Evolutionary conservation across 2,113 vertebrate genomes (phyloP).

Genomic region (Scalopus aquaticus): DNA sequence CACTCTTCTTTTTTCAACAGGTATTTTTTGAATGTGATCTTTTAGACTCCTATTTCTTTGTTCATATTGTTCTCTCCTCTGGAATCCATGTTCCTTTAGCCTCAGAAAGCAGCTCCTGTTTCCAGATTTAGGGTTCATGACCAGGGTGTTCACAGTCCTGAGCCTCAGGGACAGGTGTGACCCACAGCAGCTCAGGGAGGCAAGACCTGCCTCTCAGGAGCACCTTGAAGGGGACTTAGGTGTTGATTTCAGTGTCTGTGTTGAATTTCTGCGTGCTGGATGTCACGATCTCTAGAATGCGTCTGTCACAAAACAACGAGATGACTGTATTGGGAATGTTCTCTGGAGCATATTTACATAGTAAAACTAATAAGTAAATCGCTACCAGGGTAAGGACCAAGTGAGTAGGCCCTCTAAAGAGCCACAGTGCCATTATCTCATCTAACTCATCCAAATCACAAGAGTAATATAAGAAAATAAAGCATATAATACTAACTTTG

Average conservation of each 20-base stretch:
- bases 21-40: background rate
- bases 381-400: background rate
- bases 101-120: constrained; percentile 60
- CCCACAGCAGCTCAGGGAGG: background rate
- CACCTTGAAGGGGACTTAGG: background rate
- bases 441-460: constrained; percentile 57
- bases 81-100: constrained; percentile 67
- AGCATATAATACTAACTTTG: constrained; percentile 2
- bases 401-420: constrained; percentile 28
- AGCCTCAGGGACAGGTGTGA: constrained; percentile 20
- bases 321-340: background rate
- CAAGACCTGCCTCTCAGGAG: constrained; percentile 32
- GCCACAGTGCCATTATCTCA: constrained; percentile 43
- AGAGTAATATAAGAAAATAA: constrained; percentile 56
- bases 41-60: background rate
- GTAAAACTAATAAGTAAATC: constrained; percentile 33
- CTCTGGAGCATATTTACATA: background rate
- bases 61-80: constrained; percentile 60
- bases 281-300: background rate
- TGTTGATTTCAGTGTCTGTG: constrained; percentile 71
- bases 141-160: constrained; percentile 39
- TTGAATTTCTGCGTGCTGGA: constrained; percentile 40
- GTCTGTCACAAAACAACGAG: background rate
- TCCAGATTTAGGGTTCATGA: constrained; percentile 75
- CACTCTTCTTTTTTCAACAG: background rate